Evolutionary conservation across 2,888 invertebrate genomes (phyloP), one percentile per base, ranked within the genome.

Genomic region (Anagyrus pseudococci): DNA sequence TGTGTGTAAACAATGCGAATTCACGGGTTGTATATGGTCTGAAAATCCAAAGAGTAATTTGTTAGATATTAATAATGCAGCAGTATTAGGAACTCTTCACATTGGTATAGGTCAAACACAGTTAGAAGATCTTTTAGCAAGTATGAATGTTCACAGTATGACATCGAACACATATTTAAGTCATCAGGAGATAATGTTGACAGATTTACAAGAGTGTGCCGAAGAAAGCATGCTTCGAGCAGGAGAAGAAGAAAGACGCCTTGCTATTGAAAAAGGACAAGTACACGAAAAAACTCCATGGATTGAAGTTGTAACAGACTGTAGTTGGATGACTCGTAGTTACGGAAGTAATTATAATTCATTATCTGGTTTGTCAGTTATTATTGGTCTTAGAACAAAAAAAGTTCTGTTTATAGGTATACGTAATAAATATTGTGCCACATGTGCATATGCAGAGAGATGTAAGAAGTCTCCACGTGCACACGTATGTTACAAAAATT

Each of bases 381-480:
- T 72, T n/a, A 46, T 73, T 13, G 70, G 64, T 2, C 44, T 40
- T 8, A 15, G 50, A 13, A 69, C 71, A 2, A 22, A 62, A 33
- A 72, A 71, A 66, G 62, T 72, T 29, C 46, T 75, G 23, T 72
- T 65, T 52, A 44, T 71, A 22, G 72, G 72, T 17, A 62, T 74
- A 1, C 25, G 70, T 1, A 74, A 75, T 54, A 75, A 73, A 62
- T 74, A 66, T 58, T 75, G 75, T 48, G 49, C 65, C 8, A 54
- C 66, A 13, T 68, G 67, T 44, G 57, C 48, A 8, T 25, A 43
- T 8, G 65, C 66, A 13, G 40, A 57, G 20, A 50, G 41, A n/a
- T n/a, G 33, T 22, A 23, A 19, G 2, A 44, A 10, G 4, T 25
- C 44, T 33, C 26, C 63, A 0, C 62, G 41, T 13, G 1, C 10